Evolutionary conservation across 2,888 invertebrate genomes (phyloP), one percentile per base, ranked within the genome.

Genomic region (Lysandra bellargus): DNA sequence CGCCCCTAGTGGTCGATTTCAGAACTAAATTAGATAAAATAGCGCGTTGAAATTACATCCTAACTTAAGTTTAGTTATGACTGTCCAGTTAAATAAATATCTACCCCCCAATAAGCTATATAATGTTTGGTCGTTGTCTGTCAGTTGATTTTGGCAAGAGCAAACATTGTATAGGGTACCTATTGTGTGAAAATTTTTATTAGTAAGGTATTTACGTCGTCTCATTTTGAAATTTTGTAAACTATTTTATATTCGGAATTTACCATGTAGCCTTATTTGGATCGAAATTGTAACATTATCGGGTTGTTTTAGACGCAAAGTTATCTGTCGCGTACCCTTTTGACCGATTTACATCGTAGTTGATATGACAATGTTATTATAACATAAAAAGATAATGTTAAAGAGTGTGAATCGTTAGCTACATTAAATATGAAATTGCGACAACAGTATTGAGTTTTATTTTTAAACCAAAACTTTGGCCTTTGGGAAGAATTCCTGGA

Each of bases 391-490:
- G 85, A 87, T 90, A 90, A 90, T 89, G 85, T 90, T 90, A 91
- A 90, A 90, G 90, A 92, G 90, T 92, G 92, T 93, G 89, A 87
- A 87, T 87, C 84, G 85, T 83, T 87, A 89, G 86, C 76, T 79
- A 79, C 60, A 79, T 44, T 79, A 61, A 79, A 79, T 44, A 75
- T 79, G 79, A 79, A 75, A 49, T 75, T 75, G 7, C 79, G 49
- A 79, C 61, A 74, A 75, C 74, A 75, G 30, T 79, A 30, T 44
- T 61, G 60, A 74, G 74, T 78, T 61, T 49, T 79, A 78, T 77
- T 76, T 69, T 69, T 69, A 1, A 23, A 64, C 61, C 61, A 61
- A 57, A 57, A 17, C 7, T 23, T 61, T 61, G 49, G 49, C 2
- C 7, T 23, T 61, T 61, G 49, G 49, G 12, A 49, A 49, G 49